Conservation (phyloP, 2,888 invertebrate species). For the Eudemis profundana region DNA sequence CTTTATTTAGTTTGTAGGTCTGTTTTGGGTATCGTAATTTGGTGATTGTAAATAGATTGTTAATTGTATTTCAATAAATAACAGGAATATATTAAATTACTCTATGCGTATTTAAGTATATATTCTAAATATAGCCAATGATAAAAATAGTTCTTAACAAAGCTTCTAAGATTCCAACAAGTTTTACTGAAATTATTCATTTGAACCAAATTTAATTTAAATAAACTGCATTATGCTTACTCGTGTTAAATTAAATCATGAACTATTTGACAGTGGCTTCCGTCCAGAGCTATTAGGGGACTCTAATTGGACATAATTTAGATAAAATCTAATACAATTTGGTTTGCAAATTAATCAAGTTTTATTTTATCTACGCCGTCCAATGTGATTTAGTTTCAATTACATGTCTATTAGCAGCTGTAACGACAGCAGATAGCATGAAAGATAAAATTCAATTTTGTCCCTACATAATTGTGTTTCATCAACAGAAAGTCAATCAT, state of each 20-base stretch:
- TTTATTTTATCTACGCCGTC: slow-evolving; percentile 34
- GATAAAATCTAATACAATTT: slow-evolving; percentile 40
- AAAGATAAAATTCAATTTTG: neutral
- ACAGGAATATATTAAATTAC: no score
- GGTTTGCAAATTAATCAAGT: slow-evolving; percentile 36
- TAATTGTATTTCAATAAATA: no score
- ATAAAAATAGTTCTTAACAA: no score
- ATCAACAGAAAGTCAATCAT: neutral
- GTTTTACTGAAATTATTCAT: no score
- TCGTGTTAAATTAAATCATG: slow-evolving; percentile 28
- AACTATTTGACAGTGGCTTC: slow-evolving; percentile 36
- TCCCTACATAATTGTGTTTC: neutral
- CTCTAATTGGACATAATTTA: slow-evolving; percentile 41
- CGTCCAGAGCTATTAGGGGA: slow-evolving; percentile 30
- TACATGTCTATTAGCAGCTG: slow-evolving; percentile 29
- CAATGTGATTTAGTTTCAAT: slow-evolving; percentile 35
- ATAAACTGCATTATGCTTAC: slow-evolving; percentile 25
- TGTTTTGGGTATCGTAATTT: no score
- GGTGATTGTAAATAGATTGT: no score
- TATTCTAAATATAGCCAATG: no score
- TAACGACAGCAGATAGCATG: slow-evolving; percentile 20
- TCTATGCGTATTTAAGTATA: no score
- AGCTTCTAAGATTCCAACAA: no score
- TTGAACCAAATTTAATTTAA: no score
- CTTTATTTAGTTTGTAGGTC: neutral